A percentile compares a stretch with the other conserved stretches of the same genome.
phyloP scores from a whole-genome alignment of 2,797 vertebrate species.

The Falco columbarius region DNA sequence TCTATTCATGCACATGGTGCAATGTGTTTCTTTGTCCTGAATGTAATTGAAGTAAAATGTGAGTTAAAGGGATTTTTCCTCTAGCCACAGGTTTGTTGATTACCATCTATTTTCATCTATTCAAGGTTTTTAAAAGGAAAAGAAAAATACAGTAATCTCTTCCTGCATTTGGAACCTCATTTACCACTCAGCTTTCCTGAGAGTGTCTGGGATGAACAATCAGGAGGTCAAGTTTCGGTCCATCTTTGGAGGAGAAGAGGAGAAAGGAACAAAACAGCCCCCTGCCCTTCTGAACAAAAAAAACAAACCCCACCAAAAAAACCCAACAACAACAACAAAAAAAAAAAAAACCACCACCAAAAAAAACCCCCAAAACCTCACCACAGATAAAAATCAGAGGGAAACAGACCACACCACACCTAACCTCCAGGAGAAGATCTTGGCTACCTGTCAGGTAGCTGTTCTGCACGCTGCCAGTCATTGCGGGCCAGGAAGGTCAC shows the following conservation, averaged over 20 bases:
- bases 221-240: constrained; percentile 73
- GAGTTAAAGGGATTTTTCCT: constrained; percentile 78
- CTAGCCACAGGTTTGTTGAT: constrained; percentile 77
- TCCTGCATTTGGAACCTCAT: constrained; percentile 68
- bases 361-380: too few species aligned
- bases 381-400: constrained; percentile 40
- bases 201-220: constrained; percentile 58
- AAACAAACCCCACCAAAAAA: neutral
- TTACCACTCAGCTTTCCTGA: constrained; percentile 69
- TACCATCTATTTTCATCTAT: constrained; percentile 77
- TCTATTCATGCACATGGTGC: constrained; percentile 75
- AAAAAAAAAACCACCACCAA: too few species aligned
- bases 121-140: constrained; percentile 73
- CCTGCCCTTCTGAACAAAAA: neutral
- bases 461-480: neutral
- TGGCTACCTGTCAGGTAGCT: constrained; percentile 11
- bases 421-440: constrained; percentile 37
- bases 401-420: constrained; percentile 31
- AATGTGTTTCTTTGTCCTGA: constrained; percentile 77
- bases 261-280: neutral
- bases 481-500: neutral
- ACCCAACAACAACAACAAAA: too few species aligned
- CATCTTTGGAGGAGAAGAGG: constrained; percentile 43
- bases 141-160: constrained; percentile 76
- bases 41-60: constrained; percentile 78